Conservation (phyloP, 2,888 invertebrate species). For the Chromoteleia sp. region DNA sequence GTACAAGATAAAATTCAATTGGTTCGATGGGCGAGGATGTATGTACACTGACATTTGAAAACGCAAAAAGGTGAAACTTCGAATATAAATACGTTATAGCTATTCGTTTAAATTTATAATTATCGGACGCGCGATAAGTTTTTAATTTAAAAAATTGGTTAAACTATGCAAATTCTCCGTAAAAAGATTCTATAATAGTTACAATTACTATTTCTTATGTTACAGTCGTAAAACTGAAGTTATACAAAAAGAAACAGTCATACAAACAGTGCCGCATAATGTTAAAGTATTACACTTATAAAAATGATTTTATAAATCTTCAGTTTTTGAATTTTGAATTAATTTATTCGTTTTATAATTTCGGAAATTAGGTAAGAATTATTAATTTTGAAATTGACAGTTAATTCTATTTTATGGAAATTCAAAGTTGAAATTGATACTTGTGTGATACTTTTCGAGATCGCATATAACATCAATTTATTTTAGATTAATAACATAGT, state of each 20-base stretch:
- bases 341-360: not conserved
- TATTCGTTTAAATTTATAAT: not conserved
- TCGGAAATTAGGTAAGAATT: not conserved
- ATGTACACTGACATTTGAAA: not conserved
- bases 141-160: too few relatives aligned
- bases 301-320: too few relatives aligned
- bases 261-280: too few relatives aligned
- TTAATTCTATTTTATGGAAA: not conserved
- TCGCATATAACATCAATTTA: not conserved
- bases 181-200: too few relatives aligned
- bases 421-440: not conserved
- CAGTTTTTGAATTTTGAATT: not conserved
- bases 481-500: not conserved
- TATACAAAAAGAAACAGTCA: too few relatives aligned
- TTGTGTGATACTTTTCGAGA: not conserved
- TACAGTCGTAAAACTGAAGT: too few relatives aligned
- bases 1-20: slow-evolving; percentile 55
- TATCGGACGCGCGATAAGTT: not conserved
- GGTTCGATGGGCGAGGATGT: slow-evolving; percentile 15
- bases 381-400: not conserved
- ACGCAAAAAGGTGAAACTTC: slow-evolving; percentile 7
- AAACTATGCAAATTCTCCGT: too few relatives aligned
- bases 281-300: too few relatives aligned
- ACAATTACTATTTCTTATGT: too few relatives aligned
- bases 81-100: slow-evolving; percentile 8